A percentile compares a stretch with the other conserved stretches of the same genome.
phyloP scores from a whole-genome alignment of 2,113 vertebrate genomes.

The Glaucomys volans region DNA sequence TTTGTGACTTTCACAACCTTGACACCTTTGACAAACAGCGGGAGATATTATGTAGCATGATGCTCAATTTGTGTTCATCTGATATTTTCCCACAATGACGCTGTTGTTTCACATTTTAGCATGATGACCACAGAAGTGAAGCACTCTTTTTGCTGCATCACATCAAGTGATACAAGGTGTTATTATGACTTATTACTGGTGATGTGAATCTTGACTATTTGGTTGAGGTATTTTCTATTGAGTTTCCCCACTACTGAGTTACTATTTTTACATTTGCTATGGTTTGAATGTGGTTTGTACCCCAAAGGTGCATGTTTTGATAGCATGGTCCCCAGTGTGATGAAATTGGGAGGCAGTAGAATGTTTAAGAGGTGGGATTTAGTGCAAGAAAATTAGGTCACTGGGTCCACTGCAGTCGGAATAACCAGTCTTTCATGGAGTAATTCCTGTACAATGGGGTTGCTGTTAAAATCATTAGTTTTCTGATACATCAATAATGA shows the following conservation, averaged over 20 bases:
- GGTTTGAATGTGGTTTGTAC: background rate
- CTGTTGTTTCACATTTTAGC: background rate
- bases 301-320: background rate
- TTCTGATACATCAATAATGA: too few species aligned
- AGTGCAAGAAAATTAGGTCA: background rate
- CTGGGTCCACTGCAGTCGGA: background rate
- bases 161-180: background rate
- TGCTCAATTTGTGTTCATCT: conserved; percentile 1
- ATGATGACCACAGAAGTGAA: background rate
- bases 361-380: too few species aligned
- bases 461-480: background rate
- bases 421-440: background rate
- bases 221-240: background rate
- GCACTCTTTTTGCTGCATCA: background rate
- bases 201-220: background rate
- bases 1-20: background rate
- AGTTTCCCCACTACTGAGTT: background rate
- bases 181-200: background rate
- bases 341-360: background rate
- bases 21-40: background rate
- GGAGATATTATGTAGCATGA: background rate
- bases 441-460: background rate
- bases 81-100: background rate
- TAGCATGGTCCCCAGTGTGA: background rate
- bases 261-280: background rate